Base-by-base conservation (phyloP, 2,888 invertebrate species). In the Melitaea athalia region DNA sequence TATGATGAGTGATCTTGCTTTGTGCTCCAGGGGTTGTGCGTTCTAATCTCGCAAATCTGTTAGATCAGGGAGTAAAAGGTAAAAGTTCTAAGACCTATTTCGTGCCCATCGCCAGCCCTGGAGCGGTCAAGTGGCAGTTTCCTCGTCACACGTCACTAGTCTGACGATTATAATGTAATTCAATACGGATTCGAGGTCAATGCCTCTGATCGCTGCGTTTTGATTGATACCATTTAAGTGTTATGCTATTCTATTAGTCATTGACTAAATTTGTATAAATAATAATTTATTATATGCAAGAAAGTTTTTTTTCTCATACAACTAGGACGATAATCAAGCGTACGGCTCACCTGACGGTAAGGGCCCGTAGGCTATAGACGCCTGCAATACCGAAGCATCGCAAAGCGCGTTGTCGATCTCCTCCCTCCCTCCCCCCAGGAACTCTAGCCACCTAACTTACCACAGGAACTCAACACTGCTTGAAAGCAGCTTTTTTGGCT, bases 171-270 rank as follows among this genome's bases (percentile, higher is more conserved):
- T 60, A 60, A 60, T 66, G 65, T 47, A 66, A 66, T 66, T 59
- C 69, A 59, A 69, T 66, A 66, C 57, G 49, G 55, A 59, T 64
- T 61, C 50, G 38, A 69, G 59, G 66, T 69, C 66, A 66, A 61
- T 53, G 63, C 50, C 66, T 61, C 53, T n/a, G 43, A 31, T 33
- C 59, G 43, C 59, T 47, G 57, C 57, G 17, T 57, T 57, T 57
- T 57, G 57, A 57, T 57, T 57, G 57, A 57, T 57, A 57, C 57
- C 57, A 57, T 42, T 53, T 31, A 57, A 38, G 42, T 57, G 38
- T 57, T 14, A 42, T 57, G 11, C 57, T 57, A 57, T 42, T 57
- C 42, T 42, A 57, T 57, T 57, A 57, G 38, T 17, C 38, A 42
- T 57, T 15, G 15, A 57, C 38, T 15, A 33, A 57, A 42, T 42